phyloP scores from a whole-genome alignment of 2,113 vertebrate species.

The Lanius ludovicianus region DNA sequence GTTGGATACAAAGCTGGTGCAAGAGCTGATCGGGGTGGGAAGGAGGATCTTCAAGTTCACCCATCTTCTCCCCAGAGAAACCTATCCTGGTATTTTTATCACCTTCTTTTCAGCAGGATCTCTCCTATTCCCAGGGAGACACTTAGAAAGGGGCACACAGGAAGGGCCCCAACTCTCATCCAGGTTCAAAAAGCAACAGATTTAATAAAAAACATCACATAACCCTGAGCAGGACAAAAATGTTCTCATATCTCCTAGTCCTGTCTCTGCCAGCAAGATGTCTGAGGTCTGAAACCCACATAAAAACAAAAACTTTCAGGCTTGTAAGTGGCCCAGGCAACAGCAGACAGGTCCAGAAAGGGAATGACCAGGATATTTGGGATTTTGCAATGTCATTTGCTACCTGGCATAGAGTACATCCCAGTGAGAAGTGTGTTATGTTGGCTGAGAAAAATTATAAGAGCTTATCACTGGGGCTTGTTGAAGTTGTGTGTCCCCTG shows the following conservation, averaged over 20 bases:
- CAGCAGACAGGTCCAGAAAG: background rate
- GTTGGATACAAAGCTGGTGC: accelerated
- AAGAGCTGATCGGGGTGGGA: background rate
- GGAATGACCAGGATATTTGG: no score
- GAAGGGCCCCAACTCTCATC: background rate
- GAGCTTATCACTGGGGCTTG: background rate
- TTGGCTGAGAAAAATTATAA: background rate
- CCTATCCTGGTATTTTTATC: background rate
- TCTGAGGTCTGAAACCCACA: background rate
- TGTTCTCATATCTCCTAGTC: background rate
- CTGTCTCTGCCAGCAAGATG: background rate
- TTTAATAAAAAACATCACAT: background rate
- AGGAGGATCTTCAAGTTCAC: background rate
- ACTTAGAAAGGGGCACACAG: background rate
- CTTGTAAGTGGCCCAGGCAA: background rate
- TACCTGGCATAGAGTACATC: accelerated
- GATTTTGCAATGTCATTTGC: background rate
- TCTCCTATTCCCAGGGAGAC: background rate
- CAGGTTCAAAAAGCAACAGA: accelerated
- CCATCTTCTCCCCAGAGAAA: background rate
- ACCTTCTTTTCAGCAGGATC: background rate
- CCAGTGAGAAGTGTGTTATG: background rate
- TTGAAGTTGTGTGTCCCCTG: background rate
- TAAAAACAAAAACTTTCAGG: background rate
- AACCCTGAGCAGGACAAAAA: background rate